Conservation (phyloP, 1,140 invertebrate genomes). For the Dreissena polymorpha region DNA sequence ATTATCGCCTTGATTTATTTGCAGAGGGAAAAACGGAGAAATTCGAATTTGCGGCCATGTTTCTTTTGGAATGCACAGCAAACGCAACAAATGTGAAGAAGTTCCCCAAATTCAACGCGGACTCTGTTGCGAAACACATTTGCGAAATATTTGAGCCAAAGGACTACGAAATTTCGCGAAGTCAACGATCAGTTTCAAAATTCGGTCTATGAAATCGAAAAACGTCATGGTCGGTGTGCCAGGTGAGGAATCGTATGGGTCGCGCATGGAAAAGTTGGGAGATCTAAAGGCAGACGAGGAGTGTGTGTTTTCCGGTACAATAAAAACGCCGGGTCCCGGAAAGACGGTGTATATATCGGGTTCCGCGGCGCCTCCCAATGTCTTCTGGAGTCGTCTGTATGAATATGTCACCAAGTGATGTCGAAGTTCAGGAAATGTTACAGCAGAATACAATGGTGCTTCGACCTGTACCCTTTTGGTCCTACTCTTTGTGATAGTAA, state of each 20-base stretch:
- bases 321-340: conserved; percentile 42
- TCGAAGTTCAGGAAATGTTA: too few relatives aligned
- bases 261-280: conserved; percentile 34
- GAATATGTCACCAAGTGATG: conserved; percentile 33
- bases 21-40: conserved; percentile 49
- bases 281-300: conserved; percentile 38
- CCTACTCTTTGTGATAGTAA: too few relatives aligned
- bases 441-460: neutral
- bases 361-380: conserved; percentile 50
- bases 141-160: conserved; percentile 37
- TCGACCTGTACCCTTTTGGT: too few relatives aligned
- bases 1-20: conserved; percentile 46
- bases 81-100: neutral
- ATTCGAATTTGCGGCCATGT: conserved; percentile 48
- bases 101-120: conserved; percentile 52
- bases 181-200: conserved; percentile 23
- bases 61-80: conserved; percentile 40
- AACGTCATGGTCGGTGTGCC: conserved; percentile 43
- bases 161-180: conserved; percentile 41
- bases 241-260: conserved; percentile 33
- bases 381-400: conserved; percentile 50
- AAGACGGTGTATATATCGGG: conserved; percentile 36
- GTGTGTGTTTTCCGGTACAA: conserved; percentile 15
- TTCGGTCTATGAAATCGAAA: conserved; percentile 24
- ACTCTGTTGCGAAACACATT: conserved; percentile 35